Evolutionary conservation across 2,888 invertebrate genomes (phyloP), one percentile per base, ranked within the genome.

Genomic region (Diaphora mendica): DNA sequence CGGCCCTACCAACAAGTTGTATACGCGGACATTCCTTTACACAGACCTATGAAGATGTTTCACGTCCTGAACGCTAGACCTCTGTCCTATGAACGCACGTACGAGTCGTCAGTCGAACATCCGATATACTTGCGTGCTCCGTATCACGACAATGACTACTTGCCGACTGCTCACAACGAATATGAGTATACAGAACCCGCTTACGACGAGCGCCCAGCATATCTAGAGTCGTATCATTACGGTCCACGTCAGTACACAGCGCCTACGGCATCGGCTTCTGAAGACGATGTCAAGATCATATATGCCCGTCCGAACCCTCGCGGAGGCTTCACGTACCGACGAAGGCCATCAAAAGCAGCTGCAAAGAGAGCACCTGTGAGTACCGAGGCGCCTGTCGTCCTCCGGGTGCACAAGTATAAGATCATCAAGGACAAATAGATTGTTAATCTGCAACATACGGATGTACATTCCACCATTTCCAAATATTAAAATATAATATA

Each of bases 361-460:
- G 72, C 71, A n/a, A 81, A 76, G 74, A 82, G 82, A 59, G 80
- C 85, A 64, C 73, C 70, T 4, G 62, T 79, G 20, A 79, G 79
- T 17, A 87, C 88, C 42, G 84, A 85, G 68, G 68, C 81, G 3
- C 93, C 93, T 0, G 85, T 92, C 77, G 88, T 93, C 76, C 86
- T 94, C 26, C 86, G 93, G 72, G 91, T 94, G 42, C 94, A 94
- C 80, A 94, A 92, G 78, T 91, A 94, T 77, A 91, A 88, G 75
- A 82, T 94, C n/a, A 68, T 82, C 30, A 78, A 76, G 39, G 85
- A 85, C 4, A 76, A 75, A 39, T 84, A 84, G 77, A 71, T 26
- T 39, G 35, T 62, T 7, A 62, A 35, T 68, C 13, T n/a, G 13
- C 5, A n/a, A n/a, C 15, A 33, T n/a, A 33, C 0, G 26, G 20